phyloP scores from a whole-genome alignment of 2,113 vertebrate genomes.

The Siniperca knerii region DNA sequence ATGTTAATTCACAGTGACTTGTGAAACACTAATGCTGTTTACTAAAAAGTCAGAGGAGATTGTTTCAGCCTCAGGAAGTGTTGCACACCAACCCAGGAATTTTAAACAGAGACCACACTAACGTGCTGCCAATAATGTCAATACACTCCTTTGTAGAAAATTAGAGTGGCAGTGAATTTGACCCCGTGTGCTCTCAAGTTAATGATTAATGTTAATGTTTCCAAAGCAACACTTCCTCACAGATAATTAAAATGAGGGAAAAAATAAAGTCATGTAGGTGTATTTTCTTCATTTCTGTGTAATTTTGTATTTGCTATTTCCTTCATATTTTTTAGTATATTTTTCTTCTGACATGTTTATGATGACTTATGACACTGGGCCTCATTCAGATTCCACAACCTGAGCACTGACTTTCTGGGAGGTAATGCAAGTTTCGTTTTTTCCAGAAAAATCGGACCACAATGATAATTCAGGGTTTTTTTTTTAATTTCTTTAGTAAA shows the following conservation, averaged over 20 bases:
- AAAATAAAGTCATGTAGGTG: not conserved
- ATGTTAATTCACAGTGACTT: not conserved
- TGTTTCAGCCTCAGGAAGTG: not conserved
- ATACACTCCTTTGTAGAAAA: constrained; percentile 23
- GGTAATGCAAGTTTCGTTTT: not conserved
- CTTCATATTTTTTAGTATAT: not conserved
- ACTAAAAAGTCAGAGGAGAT: not conserved
- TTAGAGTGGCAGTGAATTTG: constrained; percentile 10
- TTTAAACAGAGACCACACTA: constrained; percentile 16
- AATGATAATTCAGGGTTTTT: constrained; percentile 3
- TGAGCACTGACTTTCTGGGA: not conserved
- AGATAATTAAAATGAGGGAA: constrained; percentile 13
- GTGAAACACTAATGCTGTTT: not conserved
- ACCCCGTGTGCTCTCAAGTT: constrained; percentile 3
- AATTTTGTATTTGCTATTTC: not conserved
- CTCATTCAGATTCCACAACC: not conserved
- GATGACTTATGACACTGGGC: not conserved
- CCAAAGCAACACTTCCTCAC: constrained; percentile 9
- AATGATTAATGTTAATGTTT: constrained; percentile 25
- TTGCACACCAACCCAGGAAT: not conserved
- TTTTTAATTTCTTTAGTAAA: constrained; percentile 33
- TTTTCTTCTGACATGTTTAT: not conserved
- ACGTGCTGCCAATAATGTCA: constrained; percentile 5
- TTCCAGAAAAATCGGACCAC: not conserved
- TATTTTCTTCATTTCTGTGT: not conserved